Evolutionary conservation across 2,888 invertebrate genomes (phyloP).

Genomic region (Tridacna gigas): DNA sequence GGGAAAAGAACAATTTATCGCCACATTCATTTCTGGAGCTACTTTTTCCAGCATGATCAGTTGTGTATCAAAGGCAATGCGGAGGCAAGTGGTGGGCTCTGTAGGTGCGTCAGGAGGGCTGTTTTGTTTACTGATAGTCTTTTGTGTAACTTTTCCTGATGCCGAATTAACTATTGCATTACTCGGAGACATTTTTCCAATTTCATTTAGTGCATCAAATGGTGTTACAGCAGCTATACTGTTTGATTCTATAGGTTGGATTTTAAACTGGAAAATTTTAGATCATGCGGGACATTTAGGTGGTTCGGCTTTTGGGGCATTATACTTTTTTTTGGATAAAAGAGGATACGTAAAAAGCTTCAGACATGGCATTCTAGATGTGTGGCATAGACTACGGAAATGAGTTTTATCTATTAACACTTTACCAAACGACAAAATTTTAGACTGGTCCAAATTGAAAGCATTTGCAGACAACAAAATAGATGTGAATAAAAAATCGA

Average conservation of each 20-base stretch:
- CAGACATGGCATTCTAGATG: not conserved
- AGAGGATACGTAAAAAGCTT: conserved; percentile 25
- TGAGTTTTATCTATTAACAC: not conserved
- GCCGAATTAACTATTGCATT: conserved; percentile 95
- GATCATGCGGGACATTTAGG: conserved; percentile 99
- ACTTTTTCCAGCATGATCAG: conserved; percentile 93
- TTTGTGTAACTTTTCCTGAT: conserved; percentile 95
- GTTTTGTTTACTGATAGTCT: conserved; percentile 94
- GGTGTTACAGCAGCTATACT: conserved; percentile 94
- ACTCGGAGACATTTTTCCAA: conserved; percentile 90
- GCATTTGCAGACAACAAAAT: too few relatives aligned
- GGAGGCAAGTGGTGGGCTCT: conserved; percentile 91
- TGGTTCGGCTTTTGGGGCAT: conserved; percentile 94
- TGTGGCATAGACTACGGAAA: conserved; percentile 27
- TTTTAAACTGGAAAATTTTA: conserved; percentile 95
- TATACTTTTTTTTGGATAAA: conserved; percentile 47
- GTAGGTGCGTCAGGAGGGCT: conserved; percentile 99
- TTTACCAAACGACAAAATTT: too few relatives aligned
- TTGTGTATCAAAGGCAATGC: conserved; percentile 91
- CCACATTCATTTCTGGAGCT: conserved; percentile 94
- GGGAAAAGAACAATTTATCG: conserved; percentile 96
- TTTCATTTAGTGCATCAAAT: conserved; percentile 93
- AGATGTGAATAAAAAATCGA: too few relatives aligned
- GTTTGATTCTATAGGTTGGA: conserved; percentile 93
- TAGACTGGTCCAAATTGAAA: too few relatives aligned